A percentile compares a stretch with the other conserved stretches of the same genome.
These are phyloP conservation scores for Eupithecia exiguata DNA, from an alignment of 2,888 invertebrate species.

Conservation along the genomic window DNA sequence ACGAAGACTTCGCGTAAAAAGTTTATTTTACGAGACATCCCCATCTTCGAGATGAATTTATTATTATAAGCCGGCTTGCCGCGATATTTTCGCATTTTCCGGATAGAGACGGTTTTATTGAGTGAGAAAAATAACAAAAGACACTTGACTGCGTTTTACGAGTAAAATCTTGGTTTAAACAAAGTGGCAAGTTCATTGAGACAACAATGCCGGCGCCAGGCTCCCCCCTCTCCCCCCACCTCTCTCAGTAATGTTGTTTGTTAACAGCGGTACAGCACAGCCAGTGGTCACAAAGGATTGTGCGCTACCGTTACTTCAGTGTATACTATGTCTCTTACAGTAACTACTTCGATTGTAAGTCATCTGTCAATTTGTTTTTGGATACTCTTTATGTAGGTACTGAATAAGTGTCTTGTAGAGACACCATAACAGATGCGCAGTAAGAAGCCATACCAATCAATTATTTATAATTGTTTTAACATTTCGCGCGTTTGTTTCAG, in stretches of 20 bases:
- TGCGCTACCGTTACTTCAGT: not conserved
- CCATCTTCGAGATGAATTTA: conserved; percentile 15
- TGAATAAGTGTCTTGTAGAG: no score
- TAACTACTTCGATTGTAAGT: not conserved
- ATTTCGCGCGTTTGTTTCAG: no score
- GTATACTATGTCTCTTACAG: not conserved
- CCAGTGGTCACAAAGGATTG: not conserved
- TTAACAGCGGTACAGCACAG: not conserved
- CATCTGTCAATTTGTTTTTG: no score
- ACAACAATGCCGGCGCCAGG: not conserved
- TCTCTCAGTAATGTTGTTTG: not conserved
- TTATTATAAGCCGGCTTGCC: conserved; percentile 4
- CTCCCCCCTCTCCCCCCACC: not conserved
- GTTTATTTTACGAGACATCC: conserved; percentile 12
- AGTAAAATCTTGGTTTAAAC: not conserved
- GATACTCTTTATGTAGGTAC: no score
- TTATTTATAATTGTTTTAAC: no score
- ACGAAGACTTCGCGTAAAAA: conserved; percentile 15
- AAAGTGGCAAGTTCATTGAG: not conserved
- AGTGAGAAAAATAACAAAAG: not conserved
- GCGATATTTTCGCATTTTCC: not conserved
- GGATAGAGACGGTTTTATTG: not conserved
- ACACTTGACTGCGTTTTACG: not conserved
- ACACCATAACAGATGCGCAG: no score
- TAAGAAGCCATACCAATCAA: no score